Percentiles rank a stretch among this genome's conserved stretches.
These are phyloP conservation scores for Anarsia innoxiella DNA, from an alignment of 2,888 invertebrate genomes.

Conservation along the genomic window DNA sequence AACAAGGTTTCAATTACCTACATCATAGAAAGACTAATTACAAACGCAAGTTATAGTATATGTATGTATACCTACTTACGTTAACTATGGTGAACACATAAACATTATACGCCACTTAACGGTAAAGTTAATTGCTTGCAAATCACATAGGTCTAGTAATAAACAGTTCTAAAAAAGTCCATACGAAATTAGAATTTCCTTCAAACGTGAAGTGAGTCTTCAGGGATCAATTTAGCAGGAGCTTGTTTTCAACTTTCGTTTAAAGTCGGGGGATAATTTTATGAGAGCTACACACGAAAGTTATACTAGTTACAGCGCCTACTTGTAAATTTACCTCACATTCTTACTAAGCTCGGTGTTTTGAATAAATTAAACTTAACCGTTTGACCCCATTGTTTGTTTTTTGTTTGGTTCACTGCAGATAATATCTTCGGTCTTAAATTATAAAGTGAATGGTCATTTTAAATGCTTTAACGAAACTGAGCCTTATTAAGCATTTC, in stretches of 20 bases:
- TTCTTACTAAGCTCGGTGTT: conserved; percentile 26
- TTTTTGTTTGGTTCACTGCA: conserved; percentile 17
- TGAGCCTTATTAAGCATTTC: no score
- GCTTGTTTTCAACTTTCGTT: conserved; percentile 54
- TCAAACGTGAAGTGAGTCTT: conserved; percentile 25
- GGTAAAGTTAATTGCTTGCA: background rate
- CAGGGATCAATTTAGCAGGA: conserved; percentile 54
- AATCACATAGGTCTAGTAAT: conserved; percentile 6
- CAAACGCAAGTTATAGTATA: no score
- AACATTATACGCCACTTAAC: no score
- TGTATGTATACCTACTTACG: no score
- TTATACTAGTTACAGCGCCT: conserved; percentile 38
- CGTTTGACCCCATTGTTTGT: conserved; percentile 36
- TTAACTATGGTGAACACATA: no score
- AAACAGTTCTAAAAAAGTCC: conserved; percentile 4
- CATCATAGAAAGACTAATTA: no score
- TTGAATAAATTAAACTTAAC: conserved; percentile 26
- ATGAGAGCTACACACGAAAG: conserved; percentile 61
- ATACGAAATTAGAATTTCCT: conserved; percentile 5
- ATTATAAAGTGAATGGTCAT: conserved; percentile 19
- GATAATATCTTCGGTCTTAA: conserved; percentile 26
- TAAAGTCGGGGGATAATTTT: conserved; percentile 61
- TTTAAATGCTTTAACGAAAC: conserved; percentile 6
- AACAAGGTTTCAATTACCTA: no score
- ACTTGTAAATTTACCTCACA: conserved; percentile 30